Evolutionary conservation across 2,888 invertebrate species (phyloP), one percentile per base, ranked within the genome.

Genomic region (Agrochola circellaris): DNA sequence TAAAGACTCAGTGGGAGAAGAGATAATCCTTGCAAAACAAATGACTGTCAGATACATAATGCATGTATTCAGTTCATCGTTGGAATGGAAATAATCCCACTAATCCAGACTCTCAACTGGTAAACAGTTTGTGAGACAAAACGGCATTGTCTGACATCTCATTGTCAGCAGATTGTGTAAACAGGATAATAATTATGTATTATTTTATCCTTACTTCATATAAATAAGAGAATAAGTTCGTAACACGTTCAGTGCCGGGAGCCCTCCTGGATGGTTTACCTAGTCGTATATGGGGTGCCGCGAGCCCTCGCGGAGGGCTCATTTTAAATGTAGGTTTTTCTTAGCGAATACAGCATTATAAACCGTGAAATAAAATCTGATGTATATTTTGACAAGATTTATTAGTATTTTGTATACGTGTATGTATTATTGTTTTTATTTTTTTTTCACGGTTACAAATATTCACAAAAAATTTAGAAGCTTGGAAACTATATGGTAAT

Each of bases 81-180:
- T 77, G 58, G 9, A 54, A 60, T 69, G 68, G 15, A 81, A 82
- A 80, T 82, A n/a, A 60, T 54, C 73, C 65, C 75, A 68, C 34
- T 65, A 62, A 65, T 74, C 34, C 45, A 26, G 51, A 56, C 30
- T 56, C 34, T 56, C 60, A 30, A 51, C 62, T n/a, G 51, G 56
- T 64, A 64, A 64, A 64, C 69, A 75, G 45, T 56, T 60, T 23
- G 17, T 56, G n/a, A 38, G 30, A 70, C 65, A 60, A 54, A 56
- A 66, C 76, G 23, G 30, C 48, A 69, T 69, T 80, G 38, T 80
- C 54, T 67, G n/a, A n/a, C 3, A 38, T 30, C n/a, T 56, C 23
- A 58, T 51, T 81, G 66, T 81, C 30, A 38, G 30, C 13, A 34
- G 30, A 67, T 54, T 69, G 45, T 23, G 64, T 60, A 20, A 8